These are phyloP conservation scores for Eupithecia abbreviata DNA, from an alignment of 2,888 invertebrate species.

Conservation along the genomic window DNA sequence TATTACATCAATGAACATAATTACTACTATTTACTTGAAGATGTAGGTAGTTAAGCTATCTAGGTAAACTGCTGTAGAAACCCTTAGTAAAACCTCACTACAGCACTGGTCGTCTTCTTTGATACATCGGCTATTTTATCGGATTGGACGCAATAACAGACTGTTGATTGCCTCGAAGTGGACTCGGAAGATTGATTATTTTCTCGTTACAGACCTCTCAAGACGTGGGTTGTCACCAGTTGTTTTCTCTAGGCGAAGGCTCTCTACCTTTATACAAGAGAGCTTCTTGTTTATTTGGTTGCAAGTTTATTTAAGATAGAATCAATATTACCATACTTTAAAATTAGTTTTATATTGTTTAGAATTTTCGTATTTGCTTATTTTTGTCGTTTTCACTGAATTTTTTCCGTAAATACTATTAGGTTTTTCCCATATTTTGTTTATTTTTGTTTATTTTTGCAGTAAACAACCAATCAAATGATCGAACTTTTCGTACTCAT, in stretches of 20 bases:
- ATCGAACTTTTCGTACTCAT: too few species aligned
- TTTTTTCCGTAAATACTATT: too few species aligned
- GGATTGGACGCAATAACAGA: conserved; percentile 82
- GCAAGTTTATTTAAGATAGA: conserved; percentile 13
- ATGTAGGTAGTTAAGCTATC: neutral
- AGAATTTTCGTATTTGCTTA: too few species aligned
- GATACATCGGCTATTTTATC: conserved; percentile 83
- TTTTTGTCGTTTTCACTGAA: too few species aligned
- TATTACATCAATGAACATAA: neutral
- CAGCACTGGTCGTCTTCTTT: conserved; percentile 69
- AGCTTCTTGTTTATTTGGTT: conserved; percentile 17
- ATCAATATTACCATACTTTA: too few species aligned
- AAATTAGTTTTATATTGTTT: too few species aligned
- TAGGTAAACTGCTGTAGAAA: neutral
- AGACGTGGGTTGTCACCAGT: conserved; percentile 53
- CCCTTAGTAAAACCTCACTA: conserved; percentile 8
- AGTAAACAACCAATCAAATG: too few species aligned
- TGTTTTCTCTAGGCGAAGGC: conserved; percentile 57
- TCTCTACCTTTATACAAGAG: conserved; percentile 23
- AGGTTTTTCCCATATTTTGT: too few species aligned
- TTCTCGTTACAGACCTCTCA: conserved; percentile 68
- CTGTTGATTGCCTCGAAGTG: conserved; percentile 83
- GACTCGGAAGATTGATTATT: conserved; percentile 82
- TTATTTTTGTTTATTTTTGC: too few species aligned
- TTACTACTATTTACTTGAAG: neutral